Evolutionary conservation across 2,797 vertebrate species (phyloP).

Genomic region (Lepilemur septentrionalis): DNA sequence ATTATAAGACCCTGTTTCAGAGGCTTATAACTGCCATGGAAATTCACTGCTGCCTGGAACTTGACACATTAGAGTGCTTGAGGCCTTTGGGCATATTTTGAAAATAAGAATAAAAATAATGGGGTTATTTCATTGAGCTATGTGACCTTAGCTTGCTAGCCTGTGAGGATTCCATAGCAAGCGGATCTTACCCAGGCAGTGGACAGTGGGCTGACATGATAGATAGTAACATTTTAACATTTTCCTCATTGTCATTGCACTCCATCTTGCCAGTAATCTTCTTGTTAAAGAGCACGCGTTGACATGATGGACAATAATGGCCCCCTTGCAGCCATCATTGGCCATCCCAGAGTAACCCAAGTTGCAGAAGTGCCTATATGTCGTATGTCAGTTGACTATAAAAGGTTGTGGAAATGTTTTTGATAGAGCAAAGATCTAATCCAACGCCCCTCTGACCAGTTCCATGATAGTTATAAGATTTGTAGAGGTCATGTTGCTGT

Average conservation of each 20-base stretch:
- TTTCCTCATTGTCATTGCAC: constrained; percentile 10
- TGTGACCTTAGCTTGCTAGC: constrained; percentile 7
- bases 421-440: background rate
- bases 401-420: constrained; percentile 34
- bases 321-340: background rate
- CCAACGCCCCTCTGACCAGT: background rate
- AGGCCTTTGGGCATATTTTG: constrained; percentile 67
- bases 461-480: background rate
- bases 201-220: constrained; percentile 27
- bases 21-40: constrained; percentile 52
- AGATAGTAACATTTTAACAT: constrained; percentile 1
- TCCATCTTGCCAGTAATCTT: constrained; percentile 63
- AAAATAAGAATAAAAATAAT: constrained; percentile 70
- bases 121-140: constrained; percentile 56
- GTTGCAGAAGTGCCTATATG: constrained; percentile 20
- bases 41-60: constrained; percentile 54
- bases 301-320: constrained; percentile 64
- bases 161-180: constrained; percentile 24
- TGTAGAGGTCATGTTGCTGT: background rate
- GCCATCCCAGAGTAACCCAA: constrained; percentile 13
- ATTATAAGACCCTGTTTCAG: constrained; percentile 27
- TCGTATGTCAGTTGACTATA: background rate
- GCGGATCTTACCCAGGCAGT: background rate
- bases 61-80: constrained; percentile 43
- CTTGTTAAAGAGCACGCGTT: constrained; percentile 43